These are phyloP conservation scores for Metallyticus violacea DNA, from an alignment of 2,888 invertebrate species.

Conservation along the genomic window DNA sequence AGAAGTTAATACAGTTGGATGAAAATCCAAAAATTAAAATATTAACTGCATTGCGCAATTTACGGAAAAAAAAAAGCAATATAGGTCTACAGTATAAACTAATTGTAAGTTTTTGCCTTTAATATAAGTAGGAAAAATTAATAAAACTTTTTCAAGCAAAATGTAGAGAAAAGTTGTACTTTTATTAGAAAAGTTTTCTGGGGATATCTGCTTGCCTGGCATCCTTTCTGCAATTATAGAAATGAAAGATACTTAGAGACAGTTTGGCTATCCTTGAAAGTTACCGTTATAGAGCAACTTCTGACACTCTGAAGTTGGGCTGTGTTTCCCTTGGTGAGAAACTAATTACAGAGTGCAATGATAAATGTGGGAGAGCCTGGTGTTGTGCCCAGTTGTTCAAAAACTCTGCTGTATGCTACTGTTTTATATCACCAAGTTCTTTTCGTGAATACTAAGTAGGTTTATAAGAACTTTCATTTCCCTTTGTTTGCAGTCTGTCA, in stretches of 20 bases:
- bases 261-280: background rate
- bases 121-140: background rate
- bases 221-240: background rate
- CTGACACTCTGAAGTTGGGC: background rate
- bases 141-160: background rate
- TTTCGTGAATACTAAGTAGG: background rate
- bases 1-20: too few relatives aligned
- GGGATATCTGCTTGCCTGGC: background rate
- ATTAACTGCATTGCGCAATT: too few relatives aligned
- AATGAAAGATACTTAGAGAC: background rate
- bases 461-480: background rate
- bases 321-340: background rate
- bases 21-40: too few relatives aligned
- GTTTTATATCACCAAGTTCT: background rate
- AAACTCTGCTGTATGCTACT: background rate
- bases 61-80: background rate
- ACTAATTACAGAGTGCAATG: background rate
- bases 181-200: background rate
- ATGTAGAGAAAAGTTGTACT: background rate
- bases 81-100: background rate
- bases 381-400: background rate
- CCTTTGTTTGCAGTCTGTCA: background rate
- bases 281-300: background rate
- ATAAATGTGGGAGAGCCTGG: background rate
- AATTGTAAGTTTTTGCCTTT: background rate